Evolutionary conservation across 1,140 invertebrate species (phyloP).

Genomic region (Myzus persicae): DNA sequence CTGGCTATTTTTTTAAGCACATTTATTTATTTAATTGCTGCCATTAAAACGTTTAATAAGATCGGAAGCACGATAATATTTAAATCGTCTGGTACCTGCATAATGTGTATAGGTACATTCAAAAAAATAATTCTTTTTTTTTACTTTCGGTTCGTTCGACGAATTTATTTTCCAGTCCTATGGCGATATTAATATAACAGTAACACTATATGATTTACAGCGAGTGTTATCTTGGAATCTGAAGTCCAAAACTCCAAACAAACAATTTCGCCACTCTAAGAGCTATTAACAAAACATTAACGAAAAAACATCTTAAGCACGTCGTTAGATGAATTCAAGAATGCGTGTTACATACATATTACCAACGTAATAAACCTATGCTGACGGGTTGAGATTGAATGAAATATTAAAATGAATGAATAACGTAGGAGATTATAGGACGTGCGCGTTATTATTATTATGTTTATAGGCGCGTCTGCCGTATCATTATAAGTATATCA

Average conservation of each 20-base stretch:
- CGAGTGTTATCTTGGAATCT: neutral
- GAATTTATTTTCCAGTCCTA: neutral
- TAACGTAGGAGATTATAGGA: conserved; percentile 11
- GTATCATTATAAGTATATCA: conserved; percentile 38
- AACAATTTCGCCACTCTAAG: neutral
- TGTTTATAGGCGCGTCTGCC: neutral
- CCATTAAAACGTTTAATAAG: neutral
- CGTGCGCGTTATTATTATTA: neutral
- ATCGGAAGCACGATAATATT: neutral
- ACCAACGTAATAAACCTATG: neutral
- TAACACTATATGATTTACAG: neutral
- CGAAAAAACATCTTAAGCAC: neutral
- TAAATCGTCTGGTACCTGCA: neutral
- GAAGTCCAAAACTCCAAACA: conserved; percentile 17
- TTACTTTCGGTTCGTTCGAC: neutral
- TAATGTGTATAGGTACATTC: neutral
- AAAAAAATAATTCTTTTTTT: neutral
- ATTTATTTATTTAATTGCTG: conserved; percentile 14
- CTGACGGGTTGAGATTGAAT: neutral
- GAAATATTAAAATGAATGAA: conserved; percentile 26
- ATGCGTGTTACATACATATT: neutral
- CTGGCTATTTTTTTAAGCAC: neutral
- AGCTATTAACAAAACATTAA: conserved; percentile 34
- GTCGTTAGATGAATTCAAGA: neutral
- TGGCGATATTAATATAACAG: neutral